Evolutionary conservation across 2,797 vertebrate species (phyloP).

Genomic region (Eutrigla gurnardus): DNA sequence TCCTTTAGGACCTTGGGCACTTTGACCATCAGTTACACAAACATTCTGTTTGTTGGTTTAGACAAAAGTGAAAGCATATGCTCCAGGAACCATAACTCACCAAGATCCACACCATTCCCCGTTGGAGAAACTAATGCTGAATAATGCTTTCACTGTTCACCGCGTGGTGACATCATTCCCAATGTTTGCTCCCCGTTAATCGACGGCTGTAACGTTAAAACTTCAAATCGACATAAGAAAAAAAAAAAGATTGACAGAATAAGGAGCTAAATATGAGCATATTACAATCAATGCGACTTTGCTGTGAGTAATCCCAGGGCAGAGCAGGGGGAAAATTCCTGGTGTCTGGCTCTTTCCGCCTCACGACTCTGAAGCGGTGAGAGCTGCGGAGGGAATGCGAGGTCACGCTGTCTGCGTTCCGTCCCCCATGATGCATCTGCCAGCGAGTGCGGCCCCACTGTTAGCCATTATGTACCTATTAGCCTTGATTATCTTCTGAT

Average conservation of each 20-base stretch:
- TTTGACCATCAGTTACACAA: conserved; percentile 77
- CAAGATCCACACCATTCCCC: conserved; percentile 59
- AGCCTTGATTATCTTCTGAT: conserved; percentile 98
- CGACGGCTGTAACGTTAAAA: conserved; percentile 33
- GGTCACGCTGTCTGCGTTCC: conserved; percentile 85
- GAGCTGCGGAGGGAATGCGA: conserved; percentile 77
- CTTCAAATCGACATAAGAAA: conserved; percentile 29
- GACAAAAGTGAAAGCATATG: conserved; percentile 82
- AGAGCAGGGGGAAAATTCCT: conserved; percentile 67
- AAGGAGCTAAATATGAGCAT: conserved; percentile 19
- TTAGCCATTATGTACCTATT: conserved; percentile 99
- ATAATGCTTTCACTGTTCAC: conserved; percentile 63
- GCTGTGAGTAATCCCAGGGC: conserved; percentile 60
- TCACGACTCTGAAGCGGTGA: conserved; percentile 70
- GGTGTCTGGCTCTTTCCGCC: conserved; percentile 73
- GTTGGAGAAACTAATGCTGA: conserved; percentile 62
- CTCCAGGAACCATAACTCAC: conserved; percentile 68
- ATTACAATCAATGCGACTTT: conserved; percentile 52
- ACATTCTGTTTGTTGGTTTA: conserved; percentile 80
- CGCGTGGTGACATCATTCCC: conserved; percentile 54
- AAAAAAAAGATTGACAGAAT: conserved; percentile 36
- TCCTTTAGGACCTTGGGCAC: conserved; percentile 69
- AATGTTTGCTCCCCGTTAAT: conserved; percentile 43
- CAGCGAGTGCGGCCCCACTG: conserved; percentile 90
- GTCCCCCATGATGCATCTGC: conserved; percentile 92